Base-by-base conservation (phyloP, 2,113 vertebrate species). In the Nibea albiflora region DNA sequence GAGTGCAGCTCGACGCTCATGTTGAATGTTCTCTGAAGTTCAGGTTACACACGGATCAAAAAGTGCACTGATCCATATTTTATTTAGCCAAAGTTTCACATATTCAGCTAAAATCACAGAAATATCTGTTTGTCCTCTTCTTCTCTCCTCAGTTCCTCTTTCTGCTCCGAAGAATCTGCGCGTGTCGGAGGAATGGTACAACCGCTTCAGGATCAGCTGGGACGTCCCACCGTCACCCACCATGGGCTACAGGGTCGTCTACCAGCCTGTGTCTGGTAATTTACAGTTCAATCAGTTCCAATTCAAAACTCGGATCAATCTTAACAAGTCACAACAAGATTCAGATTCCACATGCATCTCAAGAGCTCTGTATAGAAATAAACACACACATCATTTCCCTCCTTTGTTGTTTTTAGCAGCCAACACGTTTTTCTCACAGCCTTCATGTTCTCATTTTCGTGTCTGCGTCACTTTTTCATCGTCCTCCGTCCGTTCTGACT, bases 131-230 rank as follows among this genome's bases (percentile, higher is more conserved):
- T 20, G 4, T 1, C 66, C 19, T 2, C 14, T 83, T 17, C 4
- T 44, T 42, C n/a, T 4, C 85, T 81, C 67, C 68, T 58, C 87
- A 99, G 98, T 97, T 85, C 95, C 98, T 15, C 91, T 96, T 1
- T 96, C 95, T 35, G 96, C 96, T 39, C 98, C 98, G 0, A 94
- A 83, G 74, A 97, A 97, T 72, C 90, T 99, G 1, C 95, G 95
- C 0, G 96, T 99, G 3, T 98, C 97, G 0, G 98, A 99, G 52
- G 97, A 99, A 78, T 99, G 98, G 98, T 99, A 99, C 90, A 98
- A 98, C 83, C 95, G 97, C 22, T 94, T 99, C 74, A 95, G 98
- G 3, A 97, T 99, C 90, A 96, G 96, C 17, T 99, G 98, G 98
- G 96, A 98, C 22, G 90, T 95, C 0, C 97, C 98, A 0, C 92